Evolutionary conservation across 2,888 invertebrate species (phyloP).

Genomic region (Halictus ligatus): DNA sequence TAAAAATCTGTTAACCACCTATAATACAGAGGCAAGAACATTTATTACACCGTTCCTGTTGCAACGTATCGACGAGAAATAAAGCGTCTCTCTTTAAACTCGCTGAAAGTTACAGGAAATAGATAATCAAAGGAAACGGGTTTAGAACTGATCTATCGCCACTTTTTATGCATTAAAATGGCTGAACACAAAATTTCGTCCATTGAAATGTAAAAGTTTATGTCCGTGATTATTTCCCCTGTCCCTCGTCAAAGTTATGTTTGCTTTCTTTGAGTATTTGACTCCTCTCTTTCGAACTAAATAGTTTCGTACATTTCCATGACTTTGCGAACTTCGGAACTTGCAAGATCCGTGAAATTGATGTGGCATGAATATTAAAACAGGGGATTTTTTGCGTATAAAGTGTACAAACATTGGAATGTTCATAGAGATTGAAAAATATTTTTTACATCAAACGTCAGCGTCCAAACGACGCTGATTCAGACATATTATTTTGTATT

Average conservation of each 20-base stretch:
- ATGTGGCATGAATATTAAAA: neutral
- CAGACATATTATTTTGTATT: neutral
- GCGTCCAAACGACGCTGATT: neutral
- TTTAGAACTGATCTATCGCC: neutral
- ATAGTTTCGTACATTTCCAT: neutral
- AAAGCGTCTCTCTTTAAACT: neutral
- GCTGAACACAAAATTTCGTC: neutral
- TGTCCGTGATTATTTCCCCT: neutral
- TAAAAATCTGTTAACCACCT: neutral
- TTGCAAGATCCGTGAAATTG: neutral
- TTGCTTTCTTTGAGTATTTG: neutral
- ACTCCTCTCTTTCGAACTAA: slow-evolving; percentile 2
- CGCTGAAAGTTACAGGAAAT: neutral
- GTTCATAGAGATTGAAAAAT: neutral
- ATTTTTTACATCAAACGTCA: too few relatives aligned
- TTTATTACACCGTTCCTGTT: neutral
- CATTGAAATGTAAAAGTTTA: neutral
- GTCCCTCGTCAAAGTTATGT: neutral
- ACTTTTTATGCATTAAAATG: neutral
- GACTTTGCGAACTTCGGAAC: neutral
- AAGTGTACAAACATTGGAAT: neutral
- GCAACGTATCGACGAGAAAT: neutral
- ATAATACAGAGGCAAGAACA: neutral
- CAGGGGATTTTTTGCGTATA: neutral
- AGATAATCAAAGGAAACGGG: neutral